These are phyloP conservation scores for Mustela erminea DNA, from an alignment of 2,797 vertebrate genomes.

Conservation along the genomic window DNA sequence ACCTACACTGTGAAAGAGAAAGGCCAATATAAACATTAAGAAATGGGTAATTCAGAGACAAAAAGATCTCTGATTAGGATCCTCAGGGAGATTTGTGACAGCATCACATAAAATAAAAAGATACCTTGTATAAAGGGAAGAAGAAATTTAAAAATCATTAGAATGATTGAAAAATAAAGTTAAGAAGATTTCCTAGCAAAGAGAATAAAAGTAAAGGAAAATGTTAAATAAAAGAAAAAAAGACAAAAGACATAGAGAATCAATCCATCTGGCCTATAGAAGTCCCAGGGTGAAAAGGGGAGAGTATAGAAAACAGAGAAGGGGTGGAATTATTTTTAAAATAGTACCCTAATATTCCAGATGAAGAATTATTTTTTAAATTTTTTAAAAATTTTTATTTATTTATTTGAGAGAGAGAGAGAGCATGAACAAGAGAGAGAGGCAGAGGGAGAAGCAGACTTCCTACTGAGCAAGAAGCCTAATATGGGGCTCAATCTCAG, in stretches of 20 bases:
- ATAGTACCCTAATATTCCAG: neutral
- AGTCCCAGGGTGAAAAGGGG: neutral
- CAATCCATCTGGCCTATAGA: neutral
- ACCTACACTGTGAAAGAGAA: neutral
- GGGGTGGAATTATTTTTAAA: neutral
- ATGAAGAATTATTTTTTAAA: neutral
- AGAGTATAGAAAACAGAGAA: neutral
- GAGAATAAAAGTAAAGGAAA: neutral
- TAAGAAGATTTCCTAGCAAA: neutral
- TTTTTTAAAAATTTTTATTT: too few species aligned
- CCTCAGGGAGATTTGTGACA: neutral
- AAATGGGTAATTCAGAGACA: conserved; percentile 6
- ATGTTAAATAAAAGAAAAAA: neutral
- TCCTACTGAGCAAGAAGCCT: too few species aligned
- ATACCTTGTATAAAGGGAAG: neutral
- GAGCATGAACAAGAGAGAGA: too few species aligned
- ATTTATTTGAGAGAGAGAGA: too few species aligned
- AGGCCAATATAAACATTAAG: neutral
- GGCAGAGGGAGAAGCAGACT: too few species aligned
- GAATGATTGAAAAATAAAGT: neutral
- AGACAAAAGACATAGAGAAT: neutral
- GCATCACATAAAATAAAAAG: neutral
- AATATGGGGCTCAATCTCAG: too few species aligned
- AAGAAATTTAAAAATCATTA: neutral
- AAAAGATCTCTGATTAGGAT: neutral